phyloP scores from a whole-genome alignment of 2,113 vertebrate genomes.

The Seriola quinqueradiata region DNA sequence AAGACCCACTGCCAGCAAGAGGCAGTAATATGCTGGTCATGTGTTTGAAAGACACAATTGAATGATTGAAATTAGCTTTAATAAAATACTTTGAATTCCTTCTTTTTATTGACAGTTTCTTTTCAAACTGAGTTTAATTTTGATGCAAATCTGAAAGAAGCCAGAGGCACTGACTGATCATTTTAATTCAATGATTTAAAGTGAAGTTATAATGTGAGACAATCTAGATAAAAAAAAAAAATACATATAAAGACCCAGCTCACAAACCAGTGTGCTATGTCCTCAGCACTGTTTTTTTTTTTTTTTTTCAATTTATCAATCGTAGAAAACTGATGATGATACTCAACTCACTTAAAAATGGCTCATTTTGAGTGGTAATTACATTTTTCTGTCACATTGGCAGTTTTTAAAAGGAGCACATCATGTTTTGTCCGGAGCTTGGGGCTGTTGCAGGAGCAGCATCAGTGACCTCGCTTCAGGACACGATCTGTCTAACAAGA shows the following conservation, averaged over 20 bases:
- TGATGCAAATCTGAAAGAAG: conserved; percentile 7
- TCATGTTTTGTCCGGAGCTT: not conserved
- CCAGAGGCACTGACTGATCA: not conserved
- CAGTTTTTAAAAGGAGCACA: not conserved
- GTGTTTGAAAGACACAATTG: not conserved
- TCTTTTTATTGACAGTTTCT: not conserved
- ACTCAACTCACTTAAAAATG: not conserved
- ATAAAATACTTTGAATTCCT: not conserved
- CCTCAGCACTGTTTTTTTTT: not conserved
- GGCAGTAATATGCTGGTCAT: not conserved
- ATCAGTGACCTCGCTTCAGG: conserved; percentile 6
- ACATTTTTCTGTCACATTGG: not conserved
- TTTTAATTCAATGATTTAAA: conserved; percentile 1
- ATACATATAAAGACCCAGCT: not conserved
- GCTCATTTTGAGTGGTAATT: not conserved
- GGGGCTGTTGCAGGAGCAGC: not conserved
- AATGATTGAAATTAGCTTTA: conserved; percentile 16
- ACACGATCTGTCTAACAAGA: conserved; percentile 1
- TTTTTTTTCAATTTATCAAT: not conserved
- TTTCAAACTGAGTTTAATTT: not conserved
- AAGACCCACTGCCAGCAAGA: not conserved
- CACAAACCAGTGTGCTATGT: not conserved
- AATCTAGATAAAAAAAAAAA: no score
- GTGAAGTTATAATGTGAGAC: not conserved
- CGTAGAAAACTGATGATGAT: no score